Evolutionary conservation across 2,797 vertebrate genomes (phyloP).

Genomic region (Crocodylus rhombifer): DNA sequence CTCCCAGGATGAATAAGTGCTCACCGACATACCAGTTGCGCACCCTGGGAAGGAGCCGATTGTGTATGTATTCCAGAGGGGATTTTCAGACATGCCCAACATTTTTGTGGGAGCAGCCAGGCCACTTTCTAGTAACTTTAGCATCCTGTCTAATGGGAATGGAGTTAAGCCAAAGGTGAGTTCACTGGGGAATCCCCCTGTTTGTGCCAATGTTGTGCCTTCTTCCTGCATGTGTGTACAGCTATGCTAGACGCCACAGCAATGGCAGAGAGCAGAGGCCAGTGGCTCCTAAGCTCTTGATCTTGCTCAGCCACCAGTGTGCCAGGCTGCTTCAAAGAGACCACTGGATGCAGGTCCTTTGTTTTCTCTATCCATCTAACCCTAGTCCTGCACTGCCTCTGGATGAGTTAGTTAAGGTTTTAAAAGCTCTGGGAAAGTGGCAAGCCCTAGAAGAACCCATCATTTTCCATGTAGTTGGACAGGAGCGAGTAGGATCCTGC

Average conservation of each 20-base stretch:
- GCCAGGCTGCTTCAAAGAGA: neutral
- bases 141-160: neutral
- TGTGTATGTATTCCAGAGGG: too few species aligned
- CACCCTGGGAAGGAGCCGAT: too few species aligned
- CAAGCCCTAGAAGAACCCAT: neutral
- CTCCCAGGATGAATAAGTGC: neutral
- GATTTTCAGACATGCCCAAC: too few species aligned
- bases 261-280: neutral
- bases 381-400: neutral
- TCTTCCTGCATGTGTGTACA: neutral
- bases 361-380: neutral
- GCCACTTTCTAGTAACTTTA: too few species aligned
- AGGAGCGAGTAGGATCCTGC: too few species aligned
- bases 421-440: neutral
- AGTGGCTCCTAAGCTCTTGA: neutral
- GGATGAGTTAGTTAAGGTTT: neutral
- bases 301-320: neutral
- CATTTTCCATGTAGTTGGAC: too few species aligned
- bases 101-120: too few species aligned
- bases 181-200: neutral
- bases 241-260: neutral
- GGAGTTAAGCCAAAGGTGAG: neutral
- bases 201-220: too few species aligned
- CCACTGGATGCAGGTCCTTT: neutral
- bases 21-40: too few species aligned